Conservation (phyloP, 2,797 vertebrate species). For the Botia almorhae region DNA sequence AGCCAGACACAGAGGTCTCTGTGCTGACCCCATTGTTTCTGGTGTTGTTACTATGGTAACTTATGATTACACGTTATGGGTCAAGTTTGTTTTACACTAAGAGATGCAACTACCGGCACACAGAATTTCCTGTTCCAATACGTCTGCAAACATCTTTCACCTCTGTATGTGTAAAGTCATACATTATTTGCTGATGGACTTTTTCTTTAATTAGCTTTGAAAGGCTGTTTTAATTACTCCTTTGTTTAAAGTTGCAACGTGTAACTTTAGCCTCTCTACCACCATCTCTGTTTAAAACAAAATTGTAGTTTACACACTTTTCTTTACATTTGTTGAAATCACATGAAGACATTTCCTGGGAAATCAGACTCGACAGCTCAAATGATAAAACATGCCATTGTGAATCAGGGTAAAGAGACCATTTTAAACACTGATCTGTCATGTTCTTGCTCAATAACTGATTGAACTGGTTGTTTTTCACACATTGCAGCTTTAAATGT, state of each 20-base stretch:
- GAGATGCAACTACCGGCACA: conserved; percentile 62
- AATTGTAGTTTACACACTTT: too few relatives aligned
- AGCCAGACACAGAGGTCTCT: conserved; percentile 58
- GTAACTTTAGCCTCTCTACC: too few relatives aligned
- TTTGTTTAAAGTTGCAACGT: conserved; percentile 6
- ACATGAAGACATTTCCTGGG: too few relatives aligned
- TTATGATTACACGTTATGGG: conserved; percentile 69
- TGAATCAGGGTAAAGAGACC: too few relatives aligned
- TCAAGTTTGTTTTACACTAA: conserved; percentile 78
- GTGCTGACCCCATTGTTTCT: conserved; percentile 55
- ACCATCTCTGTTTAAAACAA: too few relatives aligned
- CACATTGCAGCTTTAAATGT: conserved; percentile 29
- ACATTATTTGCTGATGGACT: conserved; percentile 62
- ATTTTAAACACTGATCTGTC: too few relatives aligned
- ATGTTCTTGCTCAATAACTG: too few relatives aligned
- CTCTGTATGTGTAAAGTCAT: conserved; percentile 46
- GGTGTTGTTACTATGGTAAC: conserved; percentile 74
- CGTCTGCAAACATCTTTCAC: conserved; percentile 15
- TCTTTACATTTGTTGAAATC: too few relatives aligned
- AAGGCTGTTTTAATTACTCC: conserved; percentile 61
- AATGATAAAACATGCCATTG: too few relatives aligned
- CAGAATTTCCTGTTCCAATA: too few relatives aligned
- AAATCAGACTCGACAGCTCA: too few relatives aligned
- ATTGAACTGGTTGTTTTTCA: too few relatives aligned
- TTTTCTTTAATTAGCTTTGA: conserved; percentile 54